Base-by-base conservation (phyloP, 2,888 invertebrate species). In the Ormyrus pomaceus region DNA sequence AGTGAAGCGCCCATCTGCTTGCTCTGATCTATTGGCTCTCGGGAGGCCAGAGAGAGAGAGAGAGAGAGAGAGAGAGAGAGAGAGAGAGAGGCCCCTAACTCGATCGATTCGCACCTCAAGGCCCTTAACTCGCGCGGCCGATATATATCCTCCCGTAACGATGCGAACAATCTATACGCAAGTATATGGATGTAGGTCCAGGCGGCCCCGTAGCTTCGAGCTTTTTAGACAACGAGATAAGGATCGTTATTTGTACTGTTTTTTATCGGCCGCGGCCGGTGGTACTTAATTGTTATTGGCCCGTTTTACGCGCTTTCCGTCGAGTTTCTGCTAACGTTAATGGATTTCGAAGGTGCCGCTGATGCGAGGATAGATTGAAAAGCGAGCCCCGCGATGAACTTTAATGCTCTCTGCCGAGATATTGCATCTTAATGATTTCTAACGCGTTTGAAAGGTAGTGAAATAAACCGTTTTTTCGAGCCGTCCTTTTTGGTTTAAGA, bases 51-150 rank as follows among this genome's bases (percentile, higher is more conserved):
- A 19, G 19, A 19, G 19, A 19, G 19, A 19, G 19, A 19, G 19
- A 19, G n/a, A n/a, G 19, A 19, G 19, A 19, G 19, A 19, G 19
- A 19, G 19, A 19, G 19, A 19, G 19, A 19, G 19, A 19, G 19
- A 19, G 19, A 19, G 19, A 19, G 19, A 19, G 19, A 2, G 19
- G 34, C 34, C 71, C 65, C 82, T 82, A 82, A 87, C 84, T 86
- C 87, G 87, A 88, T 88, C 87, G 87, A 85, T 87, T 88, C 86
- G 87, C 87, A 88, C 88, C 88, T 89, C 84, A 85, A 84, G 83
- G 79, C 83, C 61, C 46, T 5, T 13, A 45, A 9, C 69, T 56
- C 81, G 79, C 81, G 78, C 73, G 19, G 6, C n/a, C 19, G 34
- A 48, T 13, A 8, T 13, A 7, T 2, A 65, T 58, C n/a, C 6